Percentiles rank a stretch among this genome's conserved stretches.
Conservation (phyloP, 2,113 vertebrate genomes). For the Machaerirhynchus nigripectus region DNA sequence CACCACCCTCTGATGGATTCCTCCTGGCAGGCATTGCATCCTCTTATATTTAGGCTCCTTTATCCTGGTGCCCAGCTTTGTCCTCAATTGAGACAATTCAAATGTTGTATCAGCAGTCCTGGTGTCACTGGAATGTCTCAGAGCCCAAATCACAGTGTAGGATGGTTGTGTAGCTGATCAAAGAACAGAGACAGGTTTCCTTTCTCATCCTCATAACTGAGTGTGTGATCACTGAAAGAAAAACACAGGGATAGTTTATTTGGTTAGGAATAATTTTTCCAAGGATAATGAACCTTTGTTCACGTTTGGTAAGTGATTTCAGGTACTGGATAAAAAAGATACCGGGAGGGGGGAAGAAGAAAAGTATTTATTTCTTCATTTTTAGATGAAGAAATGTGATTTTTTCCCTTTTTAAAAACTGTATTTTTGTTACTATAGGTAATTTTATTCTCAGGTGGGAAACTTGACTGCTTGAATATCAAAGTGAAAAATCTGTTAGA, state of each 20-base stretch:
- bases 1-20: neutral
- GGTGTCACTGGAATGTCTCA: neutral
- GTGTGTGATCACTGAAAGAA: neutral
- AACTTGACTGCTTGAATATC: neutral
- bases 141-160: neutral
- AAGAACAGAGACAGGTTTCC: neutral
- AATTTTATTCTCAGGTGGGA: neutral
- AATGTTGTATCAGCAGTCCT: accelerated
- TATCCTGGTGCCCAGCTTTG: neutral
- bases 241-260: neutral
- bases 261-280: neutral
- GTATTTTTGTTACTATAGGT: accelerated
- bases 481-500: neutral
- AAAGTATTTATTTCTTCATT: neutral
- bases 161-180: neutral
- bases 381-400: neutral
- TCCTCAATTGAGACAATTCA: neutral
- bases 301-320: neutral
- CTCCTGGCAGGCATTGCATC: neutral
- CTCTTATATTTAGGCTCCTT: neutral
- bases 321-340: neutral
- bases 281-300: neutral
- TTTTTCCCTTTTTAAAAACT: neutral
- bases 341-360: neutral
- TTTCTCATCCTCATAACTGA: neutral